These are phyloP conservation scores for Drosophila robusta DNA, from an alignment of 2,888 invertebrate genomes.

Conservation along the genomic window DNA sequence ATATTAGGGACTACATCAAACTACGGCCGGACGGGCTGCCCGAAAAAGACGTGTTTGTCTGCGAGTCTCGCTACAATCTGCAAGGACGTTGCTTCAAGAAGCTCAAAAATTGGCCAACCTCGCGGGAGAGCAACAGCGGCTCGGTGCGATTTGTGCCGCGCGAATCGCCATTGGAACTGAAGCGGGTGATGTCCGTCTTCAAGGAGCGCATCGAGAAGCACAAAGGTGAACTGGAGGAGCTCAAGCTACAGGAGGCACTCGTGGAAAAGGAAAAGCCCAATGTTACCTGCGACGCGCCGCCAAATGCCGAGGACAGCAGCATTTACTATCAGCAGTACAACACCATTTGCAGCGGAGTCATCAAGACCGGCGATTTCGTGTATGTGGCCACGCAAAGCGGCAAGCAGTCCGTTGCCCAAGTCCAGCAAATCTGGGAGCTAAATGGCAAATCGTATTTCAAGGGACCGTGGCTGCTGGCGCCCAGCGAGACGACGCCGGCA, in stretches of 20 bases:
- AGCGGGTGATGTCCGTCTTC: slow-evolving; percentile 96
- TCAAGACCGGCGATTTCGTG: slow-evolving; percentile 97
- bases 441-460: slow-evolving; percentile 96
- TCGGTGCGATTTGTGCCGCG: slow-evolving; percentile 88
- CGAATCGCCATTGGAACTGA: slow-evolving; percentile 92
- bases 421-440: slow-evolving; percentile 97
- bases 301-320: slow-evolving; percentile 90
- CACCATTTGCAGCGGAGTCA: slow-evolving; percentile 92
- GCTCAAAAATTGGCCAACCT: slow-evolving; percentile 91
- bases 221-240: slow-evolving; percentile 94
- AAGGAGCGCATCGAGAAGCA: slow-evolving; percentile 95
- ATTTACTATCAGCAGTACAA: slow-evolving; percentile 97
- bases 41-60: slow-evolving; percentile 98
- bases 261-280: slow-evolving; percentile 96
- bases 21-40: slow-evolving; percentile 93
- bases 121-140: slow-evolving; percentile 86
- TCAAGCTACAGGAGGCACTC: slow-evolving; percentile 92
- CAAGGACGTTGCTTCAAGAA: slow-evolving; percentile 96
- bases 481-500: slow-evolving; percentile 93
- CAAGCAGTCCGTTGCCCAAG: slow-evolving; percentile 95
- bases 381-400: slow-evolving; percentile 96
- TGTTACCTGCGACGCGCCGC: slow-evolving; percentile 88
- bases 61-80: slow-evolving; percentile 97
- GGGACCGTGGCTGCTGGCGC: slow-evolving; percentile 96
- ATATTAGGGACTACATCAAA: slow-evolving; percentile 97